These are phyloP conservation scores for Pseudeuparius sepicola DNA, from an alignment of 2,888 invertebrate species.

Conservation along the genomic window DNA sequence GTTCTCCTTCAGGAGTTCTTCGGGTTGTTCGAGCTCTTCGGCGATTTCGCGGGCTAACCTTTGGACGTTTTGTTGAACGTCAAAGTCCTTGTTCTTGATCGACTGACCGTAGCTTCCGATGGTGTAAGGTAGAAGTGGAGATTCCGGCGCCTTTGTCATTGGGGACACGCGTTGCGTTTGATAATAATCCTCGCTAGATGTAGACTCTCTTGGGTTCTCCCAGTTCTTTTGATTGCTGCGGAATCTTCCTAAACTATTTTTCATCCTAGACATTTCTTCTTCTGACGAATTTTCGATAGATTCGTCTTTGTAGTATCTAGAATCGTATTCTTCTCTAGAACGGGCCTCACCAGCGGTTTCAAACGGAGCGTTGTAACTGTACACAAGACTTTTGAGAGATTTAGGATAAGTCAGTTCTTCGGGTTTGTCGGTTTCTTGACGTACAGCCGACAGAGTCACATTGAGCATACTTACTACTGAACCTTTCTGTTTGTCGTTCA, in stretches of 20 bases:
- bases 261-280: background rate
- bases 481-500: constrained; percentile 50
- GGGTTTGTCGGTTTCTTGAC: constrained; percentile 37
- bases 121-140: constrained; percentile 41
- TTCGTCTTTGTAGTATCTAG: too few relatives aligned
- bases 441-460: constrained; percentile 38
- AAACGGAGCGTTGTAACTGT: constrained; percentile 40
- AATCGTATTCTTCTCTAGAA: too few relatives aligned
- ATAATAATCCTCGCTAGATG: constrained; percentile 23
- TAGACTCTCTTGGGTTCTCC: background rate
- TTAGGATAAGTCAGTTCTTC: constrained; percentile 37
- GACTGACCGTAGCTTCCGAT: constrained; percentile 42
- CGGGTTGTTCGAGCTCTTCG: constrained; percentile 47
- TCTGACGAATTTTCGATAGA: background rate
- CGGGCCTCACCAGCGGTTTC: constrained; percentile 1
- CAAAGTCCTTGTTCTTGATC: constrained; percentile 30
- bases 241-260: background rate
- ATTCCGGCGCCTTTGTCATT: constrained; percentile 37
- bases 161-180: constrained; percentile 29
- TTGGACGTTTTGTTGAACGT: constrained; percentile 29
- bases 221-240: background rate
- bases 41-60: constrained; percentile 47
- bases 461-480: constrained; percentile 44
- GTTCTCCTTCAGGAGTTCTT: constrained; percentile 45
- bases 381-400: constrained; percentile 45